Conservation (phyloP, 2,113 vertebrate genomes). For the Coreoperca whiteheadi region DNA sequence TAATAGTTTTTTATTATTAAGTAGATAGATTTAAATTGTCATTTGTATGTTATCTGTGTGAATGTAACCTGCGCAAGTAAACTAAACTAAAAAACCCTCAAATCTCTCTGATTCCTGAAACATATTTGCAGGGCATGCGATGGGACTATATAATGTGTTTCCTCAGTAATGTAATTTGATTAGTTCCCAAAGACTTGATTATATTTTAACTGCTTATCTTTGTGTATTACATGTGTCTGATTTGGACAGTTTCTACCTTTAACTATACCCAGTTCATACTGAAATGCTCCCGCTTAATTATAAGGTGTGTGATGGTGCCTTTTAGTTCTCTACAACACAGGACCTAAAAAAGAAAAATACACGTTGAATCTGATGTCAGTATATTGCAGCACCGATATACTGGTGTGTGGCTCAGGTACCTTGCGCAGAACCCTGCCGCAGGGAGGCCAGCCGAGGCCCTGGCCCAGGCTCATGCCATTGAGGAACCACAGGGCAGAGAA, state of each 20-base stretch:
- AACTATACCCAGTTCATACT: background rate
- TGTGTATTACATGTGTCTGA: background rate
- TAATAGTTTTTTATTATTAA: no score
- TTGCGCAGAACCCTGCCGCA: slow-evolving; percentile 95
- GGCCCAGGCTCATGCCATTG: slow-evolving; percentile 95
- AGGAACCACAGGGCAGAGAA: slow-evolving; percentile 96
- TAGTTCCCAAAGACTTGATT: background rate
- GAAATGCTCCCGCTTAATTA: background rate
- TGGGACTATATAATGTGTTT: background rate
- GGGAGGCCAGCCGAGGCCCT: slow-evolving; percentile 97
- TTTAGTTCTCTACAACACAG: background rate
- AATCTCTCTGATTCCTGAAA: background rate
- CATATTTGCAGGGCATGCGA: background rate
- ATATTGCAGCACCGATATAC: no score
- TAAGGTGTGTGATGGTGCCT: no score
- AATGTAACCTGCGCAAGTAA: no score
- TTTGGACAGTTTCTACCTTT: no score
- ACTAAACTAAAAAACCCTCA: no score
- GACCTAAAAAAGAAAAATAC: background rate
- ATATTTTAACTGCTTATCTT: background rate
- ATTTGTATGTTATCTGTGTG: no score
- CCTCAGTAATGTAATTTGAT: no score
- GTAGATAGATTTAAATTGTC: no score
- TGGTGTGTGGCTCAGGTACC: slow-evolving; percentile 79
- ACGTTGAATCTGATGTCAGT: background rate